phyloP scores from a whole-genome alignment of 2,888 invertebrate genomes.

The Brachyptera risi region DNA sequence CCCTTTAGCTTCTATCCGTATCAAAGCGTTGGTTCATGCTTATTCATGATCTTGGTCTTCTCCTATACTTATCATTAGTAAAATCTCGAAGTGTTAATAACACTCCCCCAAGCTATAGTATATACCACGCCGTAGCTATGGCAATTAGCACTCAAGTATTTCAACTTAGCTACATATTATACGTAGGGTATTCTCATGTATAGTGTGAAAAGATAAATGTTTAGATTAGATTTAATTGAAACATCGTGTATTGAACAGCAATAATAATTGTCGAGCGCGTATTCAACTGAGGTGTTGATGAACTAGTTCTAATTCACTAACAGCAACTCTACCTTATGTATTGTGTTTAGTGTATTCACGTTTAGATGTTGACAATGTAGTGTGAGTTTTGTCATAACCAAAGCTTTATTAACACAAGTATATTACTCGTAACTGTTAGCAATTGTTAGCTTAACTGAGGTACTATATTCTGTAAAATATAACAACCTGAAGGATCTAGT shows the following conservation, averaged over 20 bases:
- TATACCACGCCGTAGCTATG: neutral
- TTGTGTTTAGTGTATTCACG: slow-evolving; percentile 7
- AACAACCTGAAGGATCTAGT: neutral
- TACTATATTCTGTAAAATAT: neutral
- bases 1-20: no score
- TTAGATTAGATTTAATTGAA: slow-evolving; percentile 1
- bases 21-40: neutral
- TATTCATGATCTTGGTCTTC: neutral
- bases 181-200: slow-evolving; percentile 1
- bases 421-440: neutral
- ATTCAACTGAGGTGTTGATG: no score
- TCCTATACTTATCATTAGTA: slow-evolving; percentile 3
- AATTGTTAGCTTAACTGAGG: neutral
- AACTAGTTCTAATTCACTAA: slow-evolving; percentile 9
- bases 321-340: slow-evolving; percentile 13
- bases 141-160: slow-evolving; percentile 2
- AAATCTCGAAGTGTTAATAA: neutral
- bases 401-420: slow-evolving; percentile 7
- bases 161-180: slow-evolving; percentile 9
- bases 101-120: no score
- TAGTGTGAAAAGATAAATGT: neutral
- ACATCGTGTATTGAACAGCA: slow-evolving; percentile 28
- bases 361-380: neutral
- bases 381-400: neutral
- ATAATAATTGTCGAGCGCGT: slow-evolving; percentile 20